Evolutionary conservation across 2,888 invertebrate species (phyloP), one percentile per base, ranked within the genome.

Genomic region (Boloria selene): DNA sequence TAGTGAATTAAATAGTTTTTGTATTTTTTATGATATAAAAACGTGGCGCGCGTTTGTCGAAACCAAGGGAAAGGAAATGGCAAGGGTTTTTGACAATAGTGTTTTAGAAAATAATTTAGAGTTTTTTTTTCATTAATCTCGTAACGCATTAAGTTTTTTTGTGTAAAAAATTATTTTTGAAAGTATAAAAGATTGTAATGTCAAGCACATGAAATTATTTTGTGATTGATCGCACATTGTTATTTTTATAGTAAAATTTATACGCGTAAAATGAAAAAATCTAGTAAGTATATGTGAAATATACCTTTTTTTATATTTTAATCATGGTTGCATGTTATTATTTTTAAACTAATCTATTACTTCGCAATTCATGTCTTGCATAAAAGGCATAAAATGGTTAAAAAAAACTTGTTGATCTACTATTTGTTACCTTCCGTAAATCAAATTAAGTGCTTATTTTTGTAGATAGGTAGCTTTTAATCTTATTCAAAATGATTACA

Each of bases 41-140:
- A 75, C 81, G 79, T 83, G 90, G 88, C 91, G 82, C 82, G 83
- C 87, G 87, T 83, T 76, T 88, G 90, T 89, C 87, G 76, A 18
- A 26, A 56, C n/a, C 5, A 22, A 56, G 56, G 56, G 45, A 56
- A 56, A 56, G 69, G 76, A 78, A 76, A 84, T 84, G 85, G 85
- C 84, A 90, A 89, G 88, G 91, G 89, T 88, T 91, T 38, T 89
- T 85, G 77, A 91, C 89, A 91, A 90, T 86, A 70, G 83, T 78
- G 80, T 83, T 88, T 88, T 90, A 85, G 81, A 83, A 86, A 85
- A 82, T 91, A 89, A 92, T 91, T 91, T 90, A 92, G 84, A 80
- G 81, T 72, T 80, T 84, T 84, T 83, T 79, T 75, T 72, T 73
- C 31, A 73, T 72, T 74, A 80, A 84, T 77, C 73, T 77, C 75